Evolutionary conservation across 2,888 invertebrate species (phyloP), one percentile per base, ranked within the genome.

Genomic region (Kryphioiulus occultus): DNA sequence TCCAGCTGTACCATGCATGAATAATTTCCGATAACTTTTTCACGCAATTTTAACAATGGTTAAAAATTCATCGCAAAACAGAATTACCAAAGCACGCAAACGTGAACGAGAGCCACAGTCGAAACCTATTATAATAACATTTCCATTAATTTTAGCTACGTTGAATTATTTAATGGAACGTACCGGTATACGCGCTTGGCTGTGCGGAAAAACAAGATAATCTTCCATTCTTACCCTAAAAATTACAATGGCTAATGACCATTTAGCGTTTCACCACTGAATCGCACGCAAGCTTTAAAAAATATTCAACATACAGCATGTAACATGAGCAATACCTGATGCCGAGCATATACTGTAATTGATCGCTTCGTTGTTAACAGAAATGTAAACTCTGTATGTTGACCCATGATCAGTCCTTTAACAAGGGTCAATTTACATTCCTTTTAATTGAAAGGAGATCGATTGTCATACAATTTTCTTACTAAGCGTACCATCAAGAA

Each of bases 151-250:
- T 26, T 78, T 30, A 78, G 26, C 78, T 78, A 10, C 30, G 78
- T 30, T 78, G 78, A 78, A 78, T 78, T 78, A 78, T 78, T 78
- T 78, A 78, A 30, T 30, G 78, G 78, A 17, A 78, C 26, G 26
- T 30, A 32, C 22, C 59, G n/a, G n/a, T 30, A 78, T 78, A 26
- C 22, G 26, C 22, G 78, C 30, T 78, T 78, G 26, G 78, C 30
- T 32, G 78, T 78, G 78, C 78, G 78, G 78, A 78, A 78, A 78
- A 78, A 78, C 78, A 78, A 78, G 78, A 78, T 78, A 78, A 78
- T 78, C 30, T 78, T 78, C 26, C 78, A 78, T 32, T 78, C 78
- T 30, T 19, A n/a, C 30, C 30, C 30, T 30, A 78, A 78, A 78
- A 30, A 78, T 78, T 78, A 30, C 78, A 78, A 12, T 5, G 78